phyloP scores from a whole-genome alignment of 2,888 invertebrate genomes.

The Schizaphis graminum region DNA sequence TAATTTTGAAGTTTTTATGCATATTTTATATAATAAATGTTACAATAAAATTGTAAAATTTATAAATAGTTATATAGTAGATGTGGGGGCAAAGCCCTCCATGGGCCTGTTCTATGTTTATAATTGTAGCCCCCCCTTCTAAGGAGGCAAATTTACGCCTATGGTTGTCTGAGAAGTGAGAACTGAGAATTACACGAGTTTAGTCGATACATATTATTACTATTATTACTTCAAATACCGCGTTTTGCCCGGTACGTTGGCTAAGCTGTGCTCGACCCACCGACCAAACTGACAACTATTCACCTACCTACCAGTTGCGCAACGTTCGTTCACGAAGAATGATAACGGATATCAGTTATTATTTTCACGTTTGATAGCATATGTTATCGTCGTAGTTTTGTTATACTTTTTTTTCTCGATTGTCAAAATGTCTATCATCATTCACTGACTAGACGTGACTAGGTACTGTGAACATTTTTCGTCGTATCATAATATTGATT shows the following conservation, averaged over 20 bases:
- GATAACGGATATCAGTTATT: background rate
- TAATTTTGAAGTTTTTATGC: too few relatives aligned
- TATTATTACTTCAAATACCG: background rate
- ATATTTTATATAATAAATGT: too few relatives aligned
- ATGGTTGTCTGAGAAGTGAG: background rate
- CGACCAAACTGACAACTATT: background rate
- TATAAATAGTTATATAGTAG: too few relatives aligned
- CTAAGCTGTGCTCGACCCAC: background rate
- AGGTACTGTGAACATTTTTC: background rate
- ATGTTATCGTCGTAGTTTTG: background rate
- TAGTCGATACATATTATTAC: background rate
- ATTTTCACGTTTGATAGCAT: background rate
- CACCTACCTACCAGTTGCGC: background rate
- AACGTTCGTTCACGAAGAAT: background rate
- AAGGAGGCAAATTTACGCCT: too few relatives aligned
- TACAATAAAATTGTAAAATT: too few relatives aligned
- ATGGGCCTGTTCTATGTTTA: too few relatives aligned
- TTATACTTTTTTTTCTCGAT: background rate
- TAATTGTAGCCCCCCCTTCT: too few relatives aligned
- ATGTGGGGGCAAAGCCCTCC: too few relatives aligned
- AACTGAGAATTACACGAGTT: background rate
- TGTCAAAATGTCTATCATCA: background rate
- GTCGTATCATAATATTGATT: background rate
- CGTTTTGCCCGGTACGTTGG: background rate
- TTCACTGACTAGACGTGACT: background rate